Evolutionary conservation across 2,888 invertebrate species (phyloP).

Genomic region (Atrina japonica): DNA sequence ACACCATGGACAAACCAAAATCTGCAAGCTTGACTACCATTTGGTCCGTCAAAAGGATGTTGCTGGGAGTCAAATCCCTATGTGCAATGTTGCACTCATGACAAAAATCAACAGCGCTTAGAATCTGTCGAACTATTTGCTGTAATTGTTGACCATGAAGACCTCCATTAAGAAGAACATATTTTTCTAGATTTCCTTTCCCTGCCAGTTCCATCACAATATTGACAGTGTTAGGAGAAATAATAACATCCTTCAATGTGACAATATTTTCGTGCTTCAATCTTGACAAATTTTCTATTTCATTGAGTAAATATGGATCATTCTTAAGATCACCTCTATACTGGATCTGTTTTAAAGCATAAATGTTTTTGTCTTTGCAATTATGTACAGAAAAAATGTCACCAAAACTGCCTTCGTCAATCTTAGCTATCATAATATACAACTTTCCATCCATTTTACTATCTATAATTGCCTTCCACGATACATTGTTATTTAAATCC

Average conservation of each 20-base stretch:
- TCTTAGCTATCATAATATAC: constrained; percentile 47
- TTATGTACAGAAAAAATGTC: constrained; percentile 53
- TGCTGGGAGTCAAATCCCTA: constrained; percentile 55
- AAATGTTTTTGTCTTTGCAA: constrained; percentile 32
- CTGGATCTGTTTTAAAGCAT: constrained; percentile 55
- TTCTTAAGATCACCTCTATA: constrained; percentile 47
- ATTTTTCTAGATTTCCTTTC: constrained; percentile 55
- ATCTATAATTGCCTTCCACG: too few relatives aligned
- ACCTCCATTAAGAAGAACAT: constrained; percentile 19
- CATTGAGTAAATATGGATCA: constrained; percentile 54
- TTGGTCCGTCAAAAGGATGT: constrained; percentile 50
- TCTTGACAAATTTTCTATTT: constrained; percentile 53
- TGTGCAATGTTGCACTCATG: constrained; percentile 55
- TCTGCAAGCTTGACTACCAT: constrained; percentile 57
- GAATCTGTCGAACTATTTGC: constrained; percentile 47
- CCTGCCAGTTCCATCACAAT: constrained; percentile 60
- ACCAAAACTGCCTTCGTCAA: constrained; percentile 59
- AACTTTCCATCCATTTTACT: constrained; percentile 24
- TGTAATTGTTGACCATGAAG: constrained; percentile 28
- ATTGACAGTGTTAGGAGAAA: constrained; percentile 42
- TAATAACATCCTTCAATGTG: constrained; percentile 46
- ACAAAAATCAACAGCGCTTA: constrained; percentile 53
- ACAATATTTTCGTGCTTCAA: constrained; percentile 55
- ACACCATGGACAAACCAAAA: constrained; percentile 57
- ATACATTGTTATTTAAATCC: too few relatives aligned